Base-by-base conservation (phyloP, 2,113 vertebrate species). In the Anolis carolinensis region DNA sequence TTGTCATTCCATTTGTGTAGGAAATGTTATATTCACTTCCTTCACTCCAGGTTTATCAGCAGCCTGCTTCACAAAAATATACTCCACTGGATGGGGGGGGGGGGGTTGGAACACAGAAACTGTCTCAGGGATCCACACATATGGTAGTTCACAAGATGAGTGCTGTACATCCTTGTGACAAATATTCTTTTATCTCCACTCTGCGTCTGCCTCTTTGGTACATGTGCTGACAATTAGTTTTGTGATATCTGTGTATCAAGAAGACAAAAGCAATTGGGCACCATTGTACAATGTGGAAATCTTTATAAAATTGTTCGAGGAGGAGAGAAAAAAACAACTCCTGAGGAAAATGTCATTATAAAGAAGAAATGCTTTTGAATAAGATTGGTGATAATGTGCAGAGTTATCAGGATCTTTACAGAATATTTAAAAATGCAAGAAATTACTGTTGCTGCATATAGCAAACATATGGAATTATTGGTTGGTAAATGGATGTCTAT, bases 401-500 rank as follows among this genome's bases (percentile, higher is more conserved):
- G 27, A 5, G 5, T 8, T 65, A 20, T 74, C 16, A 32, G 67
- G 62, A 34, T 79, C 67, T 84, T 88, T 83, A 74, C 13, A 65
- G 81, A 82, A 84, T 89, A 86, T 0, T 1, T 81, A 81, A 83
- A 92, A 89, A 91, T 90, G 89, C 36, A 86, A 82, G 88, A 87
- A 78, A 88, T 62, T 74, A 82, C 86, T 4, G 79, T 86, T 93
- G 82, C 91, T 89, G 88, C 85, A 90, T 89, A 93, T 87, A 91
- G 75, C 84, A 52, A 59, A 91, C 93, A 91, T 90, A 72, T 73
- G 86, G 86, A 91, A 87, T 50, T 81, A 90, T 93, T 90, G 89
- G 93, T 87, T 91, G 92, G 90, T 89, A 74, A 92, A 87, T 10
- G 87, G 89, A 88, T 93, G 92, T 92, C 92, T 94, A 95, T 91